Base-by-base conservation (phyloP, 37 sponge, comb jelly and placozoan species). In the Tethya wilhelma region DNA sequence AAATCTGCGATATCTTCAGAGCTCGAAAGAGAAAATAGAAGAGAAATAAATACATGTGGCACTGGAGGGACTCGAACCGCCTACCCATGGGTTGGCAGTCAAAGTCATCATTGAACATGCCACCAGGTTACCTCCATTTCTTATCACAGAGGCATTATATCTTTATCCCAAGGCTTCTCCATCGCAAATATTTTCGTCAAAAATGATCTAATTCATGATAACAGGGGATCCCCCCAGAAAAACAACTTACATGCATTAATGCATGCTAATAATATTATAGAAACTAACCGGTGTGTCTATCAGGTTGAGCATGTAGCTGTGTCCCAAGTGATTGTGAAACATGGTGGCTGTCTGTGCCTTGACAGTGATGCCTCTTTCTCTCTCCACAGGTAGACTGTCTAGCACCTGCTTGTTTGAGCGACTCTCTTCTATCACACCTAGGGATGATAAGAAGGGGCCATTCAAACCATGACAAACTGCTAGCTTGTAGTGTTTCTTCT, bases 321-420 rank as follows among this genome's bases (percentile, higher is more conserved):
- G 42, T 22, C 85, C 97, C 23, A 75, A 71, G 11, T 76, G 17
- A 66, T 64, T 22, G 73, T 87, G 46, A 43, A 84, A 71, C 85
- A 95, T 87, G 44, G 96, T 71, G 25, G 90, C 96, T 28, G 96
- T 92, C 84, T 94, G 98, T 2, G 98, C 98, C 81, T 98, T 98
- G 23, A 98, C 94, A 31, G 98, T 98, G 60, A 98, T 98, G 14
- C 98, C 98, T 63, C 98, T 86, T 62, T 93, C 92, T 60, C 94
- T 82, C 87, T 98, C 98, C 60, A 98, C 98, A 34, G 92, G 89
- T 7, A 98, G 83, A 5, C 56, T 80, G 83, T 98, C 98, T 74
- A 98, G 80, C 12, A 96, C 92, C 69, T 98, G 98, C 4, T 58
- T 73, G 46, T 75, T 79, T 0, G 59, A 39, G 8, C 17, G 19